Evolutionary conservation across 2,888 invertebrate species (phyloP).

Genomic region (Synergus itoensis): DNA sequence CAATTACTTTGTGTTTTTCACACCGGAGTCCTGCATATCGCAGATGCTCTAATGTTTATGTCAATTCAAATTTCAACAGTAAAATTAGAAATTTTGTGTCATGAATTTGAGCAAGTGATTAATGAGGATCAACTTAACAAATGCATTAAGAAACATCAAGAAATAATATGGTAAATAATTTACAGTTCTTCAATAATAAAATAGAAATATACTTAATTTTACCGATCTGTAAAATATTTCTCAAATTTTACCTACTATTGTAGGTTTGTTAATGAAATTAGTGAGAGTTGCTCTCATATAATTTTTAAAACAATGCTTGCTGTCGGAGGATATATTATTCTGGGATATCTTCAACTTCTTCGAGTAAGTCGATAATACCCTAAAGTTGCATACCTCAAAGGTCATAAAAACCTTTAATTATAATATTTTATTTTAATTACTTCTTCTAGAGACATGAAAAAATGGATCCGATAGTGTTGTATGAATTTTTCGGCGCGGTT

Average conservation of each 20-base stretch:
- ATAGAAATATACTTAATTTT: neutral
- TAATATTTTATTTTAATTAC: neutral
- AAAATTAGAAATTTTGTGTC: neutral
- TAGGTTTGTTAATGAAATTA: neutral
- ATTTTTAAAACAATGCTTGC: neutral
- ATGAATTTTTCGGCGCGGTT: neutral
- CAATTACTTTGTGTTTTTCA: slow-evolving; percentile 9
- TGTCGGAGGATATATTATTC: neutral
- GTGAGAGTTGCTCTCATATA: neutral
- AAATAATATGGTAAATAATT: slow-evolving; percentile 23
- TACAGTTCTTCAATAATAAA: neutral
- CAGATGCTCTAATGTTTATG: slow-evolving; percentile 15
- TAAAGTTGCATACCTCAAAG: neutral
- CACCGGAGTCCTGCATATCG: neutral
- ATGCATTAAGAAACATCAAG: slow-evolving; percentile 12
- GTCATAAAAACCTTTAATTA: neutral
- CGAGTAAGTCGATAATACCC: neutral
- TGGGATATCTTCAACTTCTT: slow-evolving; percentile 20
- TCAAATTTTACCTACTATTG: too few relatives aligned
- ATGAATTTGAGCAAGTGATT: neutral
- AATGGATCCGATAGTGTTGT: neutral
- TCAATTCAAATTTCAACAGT: slow-evolving; percentile 13
- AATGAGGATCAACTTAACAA: neutral
- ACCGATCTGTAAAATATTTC: too few relatives aligned
- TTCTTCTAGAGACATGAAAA: neutral